Base-by-base conservation (phyloP, 2,113 vertebrate species). In the Corythoichthys intestinalis region DNA sequence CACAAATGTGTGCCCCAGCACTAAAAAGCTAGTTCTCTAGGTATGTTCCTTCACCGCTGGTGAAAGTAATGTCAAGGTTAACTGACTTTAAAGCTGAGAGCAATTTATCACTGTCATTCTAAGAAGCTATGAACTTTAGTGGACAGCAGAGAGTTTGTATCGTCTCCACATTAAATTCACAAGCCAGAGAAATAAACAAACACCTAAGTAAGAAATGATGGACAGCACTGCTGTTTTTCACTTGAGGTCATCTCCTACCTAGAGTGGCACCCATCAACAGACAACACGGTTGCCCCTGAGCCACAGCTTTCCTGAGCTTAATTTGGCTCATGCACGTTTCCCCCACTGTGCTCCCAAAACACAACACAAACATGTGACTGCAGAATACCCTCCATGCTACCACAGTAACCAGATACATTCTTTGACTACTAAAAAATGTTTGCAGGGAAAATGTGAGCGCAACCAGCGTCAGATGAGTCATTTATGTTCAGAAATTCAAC, bases 261-360 rank as follows among this genome's bases (percentile, higher is more conserved):
- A 65, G 80, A 85, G 83, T 80, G 82, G 79, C 76, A 82, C n/a
- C 75, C 65, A 11, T 85, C 82, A 85, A 79, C 77, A 87, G 81
- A 85, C 77, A 89, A 63, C 84, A 86, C 88, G 85, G 86, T 59
- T 71, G 75, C 70, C 67, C 74, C 73, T 67, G 57, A 67, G 64
- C 67, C 72, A 75, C 60, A 61, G 41, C 41, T 44, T 44, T 44
- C 41, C 41, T 2, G 41, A 44, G 4, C 41, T 44, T 44, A 44
- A 44, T 57, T 77, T 77, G 71, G 76, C 77, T 28, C 37, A 15
- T 67, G 54, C 71, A 72, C 12, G 68, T 79, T 79, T 75, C 68
- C 73, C 69, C 66, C 59, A 52, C 73, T 80, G 74, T 28, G 41
- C 11, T 39, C 69, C 73, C 60, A 76, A 76, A 81, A 81, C 28